A percentile compares a stretch with the other conserved stretches of the same genome.
Evolutionary conservation across 2,888 invertebrate species (phyloP).

Genomic region (Aphidius colemani): DNA sequence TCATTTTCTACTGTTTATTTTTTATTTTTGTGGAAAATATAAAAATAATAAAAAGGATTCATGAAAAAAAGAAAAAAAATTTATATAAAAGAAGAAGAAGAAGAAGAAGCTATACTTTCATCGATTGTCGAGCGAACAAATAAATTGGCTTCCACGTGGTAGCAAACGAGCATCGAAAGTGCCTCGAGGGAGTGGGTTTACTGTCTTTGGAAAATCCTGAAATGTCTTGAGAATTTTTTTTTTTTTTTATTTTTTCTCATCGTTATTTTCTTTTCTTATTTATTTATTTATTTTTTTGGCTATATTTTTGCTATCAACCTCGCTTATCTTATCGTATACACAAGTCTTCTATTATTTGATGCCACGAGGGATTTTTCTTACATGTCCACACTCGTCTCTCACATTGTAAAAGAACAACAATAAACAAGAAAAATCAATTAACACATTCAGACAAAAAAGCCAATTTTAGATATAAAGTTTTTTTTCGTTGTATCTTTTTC

Average conservation of each 20-base stretch:
- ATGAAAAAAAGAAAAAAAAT: constrained; percentile 4
- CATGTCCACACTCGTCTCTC: constrained; percentile 15
- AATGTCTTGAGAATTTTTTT: constrained; percentile 18
- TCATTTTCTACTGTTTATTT: too few species aligned
- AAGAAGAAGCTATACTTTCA: constrained; percentile 8
- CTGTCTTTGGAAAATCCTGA: constrained; percentile 16
- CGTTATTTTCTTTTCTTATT: too few species aligned
- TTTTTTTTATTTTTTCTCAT: too few species aligned
- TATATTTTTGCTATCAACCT: too few species aligned
- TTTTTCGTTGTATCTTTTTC: too few species aligned
- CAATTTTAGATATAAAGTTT: too few species aligned
- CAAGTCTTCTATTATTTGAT: neutral
- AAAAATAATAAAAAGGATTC: neutral
- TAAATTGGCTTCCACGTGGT: constrained; percentile 19
- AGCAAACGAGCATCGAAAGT: constrained; percentile 15
- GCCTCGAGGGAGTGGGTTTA: constrained; percentile 16
- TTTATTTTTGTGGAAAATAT: too few species aligned
- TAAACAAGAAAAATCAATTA: constrained; percentile 32
- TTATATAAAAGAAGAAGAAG: constrained; percentile 3
- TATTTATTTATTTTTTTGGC: too few species aligned
- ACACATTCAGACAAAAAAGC: neutral
- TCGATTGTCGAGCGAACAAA: constrained; percentile 19
- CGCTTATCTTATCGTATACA: too few species aligned
- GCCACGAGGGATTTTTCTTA: constrained; percentile 5
- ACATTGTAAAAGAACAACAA: constrained; percentile 21